Conservation (phyloP, 2,888 invertebrate species). For the Lithosia quadra region DNA sequence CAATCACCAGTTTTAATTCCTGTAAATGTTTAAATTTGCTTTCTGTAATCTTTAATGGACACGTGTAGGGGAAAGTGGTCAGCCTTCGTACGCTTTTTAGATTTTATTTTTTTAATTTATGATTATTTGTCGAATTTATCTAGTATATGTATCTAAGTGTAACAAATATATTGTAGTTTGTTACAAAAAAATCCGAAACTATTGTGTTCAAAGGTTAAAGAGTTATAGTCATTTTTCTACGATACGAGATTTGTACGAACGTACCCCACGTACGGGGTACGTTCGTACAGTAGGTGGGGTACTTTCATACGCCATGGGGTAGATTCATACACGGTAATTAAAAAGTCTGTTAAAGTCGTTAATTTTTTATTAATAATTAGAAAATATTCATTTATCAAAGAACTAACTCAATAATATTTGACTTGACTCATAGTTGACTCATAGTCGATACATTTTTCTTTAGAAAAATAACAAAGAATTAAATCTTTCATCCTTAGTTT, state of each 20-base stretch:
- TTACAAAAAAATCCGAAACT: neutral
- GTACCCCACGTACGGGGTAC: constrained; percentile 6
- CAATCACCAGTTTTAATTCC: too few species aligned
- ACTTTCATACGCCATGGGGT: neutral
- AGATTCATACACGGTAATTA: constrained; percentile 1
- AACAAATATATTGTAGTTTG: neutral
- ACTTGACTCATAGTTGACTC: too few species aligned
- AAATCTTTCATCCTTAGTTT: neutral
- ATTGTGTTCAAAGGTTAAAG: neutral
- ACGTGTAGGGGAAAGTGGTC: too few species aligned
- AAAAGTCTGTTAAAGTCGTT: neutral
- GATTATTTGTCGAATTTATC: neutral
- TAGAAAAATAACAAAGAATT: neutral
- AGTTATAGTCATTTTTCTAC: neutral
- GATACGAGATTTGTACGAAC: constrained; percentile 1
- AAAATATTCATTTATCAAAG: neutral
- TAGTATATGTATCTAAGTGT: neutral
- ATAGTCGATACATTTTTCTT: neutral
- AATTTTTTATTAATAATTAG: neutral
- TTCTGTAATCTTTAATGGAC: too few species aligned
- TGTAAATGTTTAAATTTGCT: too few species aligned
- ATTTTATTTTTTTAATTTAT: constrained; percentile 4
- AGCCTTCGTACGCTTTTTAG: neutral
- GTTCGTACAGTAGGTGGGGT: constrained; percentile 1
- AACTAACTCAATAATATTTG: neutral